Evolutionary conservation across 2,113 vertebrate genomes (phyloP).

Genomic region (Corythaeola cristata): DNA sequence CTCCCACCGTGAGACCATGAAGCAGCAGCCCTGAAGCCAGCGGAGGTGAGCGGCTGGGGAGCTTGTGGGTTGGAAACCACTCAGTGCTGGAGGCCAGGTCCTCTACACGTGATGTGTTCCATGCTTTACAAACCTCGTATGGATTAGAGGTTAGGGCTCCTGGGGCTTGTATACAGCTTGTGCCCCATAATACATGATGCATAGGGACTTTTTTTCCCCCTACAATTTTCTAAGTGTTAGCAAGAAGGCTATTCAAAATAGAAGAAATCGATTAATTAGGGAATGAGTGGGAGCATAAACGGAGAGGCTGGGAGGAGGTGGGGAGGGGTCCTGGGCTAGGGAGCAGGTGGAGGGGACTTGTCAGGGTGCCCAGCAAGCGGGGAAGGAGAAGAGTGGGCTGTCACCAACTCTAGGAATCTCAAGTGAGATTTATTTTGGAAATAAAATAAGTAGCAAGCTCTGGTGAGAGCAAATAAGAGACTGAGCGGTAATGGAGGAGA

Average conservation of each 20-base stretch:
- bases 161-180: neutral
- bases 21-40: neutral
- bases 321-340: neutral
- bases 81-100: neutral
- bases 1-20: neutral
- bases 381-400: neutral
- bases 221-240: neutral
- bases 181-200: neutral
- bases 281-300: neutral
- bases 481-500: neutral
- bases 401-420: neutral
- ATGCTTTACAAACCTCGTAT: neutral
- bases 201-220: neutral
- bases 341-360: neutral
- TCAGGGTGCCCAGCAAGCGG: neutral
- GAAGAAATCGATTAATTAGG: neutral
- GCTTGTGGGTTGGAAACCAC: neutral
- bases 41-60: neutral
- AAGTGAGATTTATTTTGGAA: neutral
- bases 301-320: neutral
- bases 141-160: neutral
- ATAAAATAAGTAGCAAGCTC: neutral
- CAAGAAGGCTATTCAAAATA: neutral
- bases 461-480: neutral
- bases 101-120: rapidly evolving